phyloP scores from a whole-genome alignment of 1,140 invertebrate species.

The Trichonephila inaurata region DNA sequence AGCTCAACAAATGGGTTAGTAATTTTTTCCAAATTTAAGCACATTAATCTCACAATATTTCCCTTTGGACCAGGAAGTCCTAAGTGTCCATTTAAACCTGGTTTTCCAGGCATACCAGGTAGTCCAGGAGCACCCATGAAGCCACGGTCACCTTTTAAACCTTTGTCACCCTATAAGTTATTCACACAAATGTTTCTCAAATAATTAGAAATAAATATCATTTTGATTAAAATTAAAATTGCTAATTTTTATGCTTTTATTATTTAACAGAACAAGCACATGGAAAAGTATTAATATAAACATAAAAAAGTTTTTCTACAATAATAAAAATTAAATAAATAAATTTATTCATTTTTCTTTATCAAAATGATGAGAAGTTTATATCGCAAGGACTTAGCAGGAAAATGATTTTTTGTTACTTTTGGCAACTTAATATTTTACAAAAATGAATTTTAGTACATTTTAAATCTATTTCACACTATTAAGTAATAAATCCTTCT shows the following conservation, averaged over 20 bases:
- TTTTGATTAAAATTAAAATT: background rate
- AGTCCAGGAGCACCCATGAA: slow-evolving; percentile 88
- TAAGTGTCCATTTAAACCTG: slow-evolving; percentile 82
- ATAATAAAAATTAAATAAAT: background rate
- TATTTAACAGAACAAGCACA: too few relatives aligned
- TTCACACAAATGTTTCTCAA: slow-evolving; percentile 76
- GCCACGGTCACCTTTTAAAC: slow-evolving; percentile 92
- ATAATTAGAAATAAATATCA: slow-evolving; percentile 47
- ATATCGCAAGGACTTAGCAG: too few relatives aligned
- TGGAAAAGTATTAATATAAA: too few relatives aligned
- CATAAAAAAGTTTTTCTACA: background rate
- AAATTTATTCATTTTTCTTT: too few relatives aligned
- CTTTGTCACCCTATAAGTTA: slow-evolving; percentile 88
- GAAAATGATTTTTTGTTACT: too few relatives aligned
- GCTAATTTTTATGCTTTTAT: background rate
- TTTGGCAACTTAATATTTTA: too few relatives aligned
- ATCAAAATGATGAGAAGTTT: too few relatives aligned
- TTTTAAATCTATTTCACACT: too few relatives aligned
- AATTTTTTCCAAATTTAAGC: background rate
- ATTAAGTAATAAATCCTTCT: too few relatives aligned
- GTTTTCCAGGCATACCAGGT: slow-evolving; percentile 84
- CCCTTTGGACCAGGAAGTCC: slow-evolving; percentile 71
- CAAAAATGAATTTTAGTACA: too few relatives aligned
- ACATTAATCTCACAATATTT: slow-evolving; percentile 55
- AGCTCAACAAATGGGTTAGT: background rate